Base-by-base conservation (phyloP, 2,113 vertebrate genomes). In the Melanotaenia duboulayi region DNA sequence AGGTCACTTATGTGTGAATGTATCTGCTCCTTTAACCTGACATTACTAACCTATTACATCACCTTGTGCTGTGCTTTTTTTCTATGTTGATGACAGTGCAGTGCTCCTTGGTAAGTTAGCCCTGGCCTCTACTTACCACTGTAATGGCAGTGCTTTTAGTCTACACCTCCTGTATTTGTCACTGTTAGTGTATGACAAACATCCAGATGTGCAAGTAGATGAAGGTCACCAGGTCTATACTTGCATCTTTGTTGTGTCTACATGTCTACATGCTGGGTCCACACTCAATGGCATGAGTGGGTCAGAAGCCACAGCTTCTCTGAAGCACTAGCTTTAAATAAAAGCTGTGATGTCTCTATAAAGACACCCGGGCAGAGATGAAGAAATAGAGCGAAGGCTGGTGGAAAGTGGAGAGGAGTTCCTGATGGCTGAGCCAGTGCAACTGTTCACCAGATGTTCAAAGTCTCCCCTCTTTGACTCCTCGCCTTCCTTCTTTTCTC, bases 371-470 rank as follows among this genome's bases (percentile, higher is more conserved):
- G n/a, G 56, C 23, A 85, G 74, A 63, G 77, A 86, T 77, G 56
- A 65, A 74, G 78, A 69, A 77, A 50, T 64, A 60, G 67, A 81
- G 54, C 52, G 51, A 69, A 58, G 40, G 70, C 76, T 74, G 58
- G 65, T 77, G 70, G 65, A 79, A 71, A 48, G 64, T 40, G 61
- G 49, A 76, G 72, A 81, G 72, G 85, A 78, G 73, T 79, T 83
- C 83, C 86, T 87, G 84, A 76, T 79, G 87, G 74, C 74, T 85
- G 65, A 77, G 76, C 83, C 82, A 80, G 76, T 87, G 87, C 92
- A 93, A 94, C 91, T 95, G 93, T 86, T 89, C 67, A 80, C 90
- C 94, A 95, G 93, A 94, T 94, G 94, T 94, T 92, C 79, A 82
- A 77, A 69, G 69, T 55, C 84, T 87, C 74, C 57, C 63, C 69